Base-by-base conservation (phyloP, 1,140 invertebrate genomes). In the Drosophila tsacasi region DNA sequence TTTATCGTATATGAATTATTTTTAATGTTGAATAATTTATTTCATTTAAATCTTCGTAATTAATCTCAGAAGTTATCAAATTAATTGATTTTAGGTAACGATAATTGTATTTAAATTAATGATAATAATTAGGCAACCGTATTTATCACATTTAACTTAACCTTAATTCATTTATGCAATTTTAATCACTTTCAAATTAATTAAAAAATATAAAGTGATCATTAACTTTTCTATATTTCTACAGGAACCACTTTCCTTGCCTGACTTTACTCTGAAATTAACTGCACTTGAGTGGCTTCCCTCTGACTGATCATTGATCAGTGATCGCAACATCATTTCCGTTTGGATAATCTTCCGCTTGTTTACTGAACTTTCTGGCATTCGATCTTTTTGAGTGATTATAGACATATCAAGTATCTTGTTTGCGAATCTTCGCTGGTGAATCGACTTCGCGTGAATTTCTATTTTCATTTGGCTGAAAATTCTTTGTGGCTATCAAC, bases 251-350 rank as follows among this genome's bases (percentile, higher is more conserved):
- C n/a, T 35, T 23, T 17, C 12, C 15, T 3, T 44, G 32, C 17
- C 5, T 46, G 30, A 65, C 27, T 19, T 30, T 44, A 37, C 32
- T 13, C 23, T 39, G 35, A 37, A 32, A 40, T 25, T 15, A n/a
- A n/a, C 17, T 23, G 17, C 37, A 68, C 66, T 69, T 69, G 21
- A 42, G 1, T 27, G 64, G 46, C 66, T 61, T 72, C 69, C 69
- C 68, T 15, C 39, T 40, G 37, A 60, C 1, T 42, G 67, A 73
- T 73, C 67, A 61, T 60, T 73, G 69, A 73, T 73, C 69, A 73
- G 15, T 73, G 68, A 73, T 73, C 37, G 49, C 54, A 73, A 73
- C 67, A 73, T 42, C 17, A 46, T 73, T 73, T 73, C 69, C 68
- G 65, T 58, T 71, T 13, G 46, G 65, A 39, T 71, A 57, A 69